Evolutionary conservation across 2,888 invertebrate species (phyloP), one percentile per base, ranked within the genome.

Genomic region (Peribatodes rhomboidaria): DNA sequence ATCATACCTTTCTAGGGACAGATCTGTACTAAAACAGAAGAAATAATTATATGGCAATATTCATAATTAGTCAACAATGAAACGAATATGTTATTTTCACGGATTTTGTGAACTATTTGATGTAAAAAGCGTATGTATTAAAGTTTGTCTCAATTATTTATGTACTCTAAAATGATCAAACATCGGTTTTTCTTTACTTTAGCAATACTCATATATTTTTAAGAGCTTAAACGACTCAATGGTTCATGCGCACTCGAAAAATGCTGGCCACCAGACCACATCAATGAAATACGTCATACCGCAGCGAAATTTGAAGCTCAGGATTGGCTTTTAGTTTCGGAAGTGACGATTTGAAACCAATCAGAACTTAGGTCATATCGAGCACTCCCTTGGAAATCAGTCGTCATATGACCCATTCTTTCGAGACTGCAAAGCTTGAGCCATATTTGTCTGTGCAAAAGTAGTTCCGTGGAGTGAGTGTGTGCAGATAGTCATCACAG

Each of bases 371-470:
- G 86, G 84, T 87, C 91, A 90, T 89, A 94, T 93, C 89, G 91
- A 94, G 90, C 88, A 85, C 87, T 92, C 88, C 88, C 91, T 90
- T 91, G 91, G 89, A 92, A 91, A 90, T 91, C 91, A 92, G 90
- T 95, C 95, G 96, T 96, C 96, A 96, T 96, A 96, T 96, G 96
- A 96, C 96, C 96, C 94, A 95, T 94, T 94, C 94, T 89, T 85
- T 89, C 89, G 93, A 90, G 92, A 92, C 93, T 87, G 93, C 90
- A 90, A 93, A 93, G 95, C 94, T 95, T 96, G 95, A 94, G 95
- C 96, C 96, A 95, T 96, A 95, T 96, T 96, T 96, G 96, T 96
- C 96, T 96, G 96, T 96, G 95, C 94, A 93, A 95, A 95, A 95
- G 95, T 96, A 96, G 96, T 96, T 96, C 94, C 95, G 96, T 95